Conservation (phyloP, 2,888 invertebrate species). For the Drosophila meridionalis region DNA sequence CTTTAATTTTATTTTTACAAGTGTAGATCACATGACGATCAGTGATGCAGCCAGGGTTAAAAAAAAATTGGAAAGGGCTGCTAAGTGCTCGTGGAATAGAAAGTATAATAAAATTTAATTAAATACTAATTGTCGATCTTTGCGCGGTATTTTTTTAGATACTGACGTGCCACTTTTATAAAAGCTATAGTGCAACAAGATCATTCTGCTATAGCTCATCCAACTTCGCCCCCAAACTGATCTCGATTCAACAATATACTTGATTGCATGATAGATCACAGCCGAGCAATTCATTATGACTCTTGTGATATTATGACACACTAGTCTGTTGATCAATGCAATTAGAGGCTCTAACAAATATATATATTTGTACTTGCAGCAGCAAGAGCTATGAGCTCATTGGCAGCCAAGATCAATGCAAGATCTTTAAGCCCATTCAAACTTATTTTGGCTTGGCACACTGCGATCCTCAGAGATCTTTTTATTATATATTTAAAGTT, state of each 20-base stretch:
- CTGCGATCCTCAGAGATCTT: background rate
- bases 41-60: background rate
- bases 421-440: constrained; percentile 4
- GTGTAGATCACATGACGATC: background rate
- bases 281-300: background rate
- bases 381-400: constrained; percentile 14
- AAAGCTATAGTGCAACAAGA: background rate
- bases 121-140: background rate
- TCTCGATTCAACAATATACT: background rate
- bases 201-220: background rate
- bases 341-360: constrained; percentile 10
- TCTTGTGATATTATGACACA: background rate
- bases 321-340: constrained; percentile 4
- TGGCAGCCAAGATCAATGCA: constrained; percentile 8
- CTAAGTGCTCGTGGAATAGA: background rate
- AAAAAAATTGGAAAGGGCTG: background rate
- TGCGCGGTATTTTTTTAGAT: too few relatives aligned
- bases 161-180: background rate
- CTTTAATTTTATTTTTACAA: background rate
- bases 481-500: constrained; percentile 3
- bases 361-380: background rate
- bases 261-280: background rate
- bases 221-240: background rate
- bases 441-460: background rate
- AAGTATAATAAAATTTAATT: background rate